phyloP scores from a whole-genome alignment of 2,888 invertebrate genomes.

The Andrena haemorrhoa region DNA sequence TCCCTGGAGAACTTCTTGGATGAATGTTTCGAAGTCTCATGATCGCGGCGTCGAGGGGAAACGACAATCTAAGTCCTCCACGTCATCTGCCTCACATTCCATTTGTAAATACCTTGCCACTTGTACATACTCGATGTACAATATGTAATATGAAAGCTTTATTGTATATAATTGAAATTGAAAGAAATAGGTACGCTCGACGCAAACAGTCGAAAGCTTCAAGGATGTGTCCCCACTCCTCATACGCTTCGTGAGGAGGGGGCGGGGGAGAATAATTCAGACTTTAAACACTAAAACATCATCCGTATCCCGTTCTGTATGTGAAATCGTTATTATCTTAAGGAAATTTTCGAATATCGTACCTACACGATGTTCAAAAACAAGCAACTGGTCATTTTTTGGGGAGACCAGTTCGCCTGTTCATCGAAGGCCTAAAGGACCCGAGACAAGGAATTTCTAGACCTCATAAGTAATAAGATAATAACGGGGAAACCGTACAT shows the following conservation, averaged over 20 bases:
- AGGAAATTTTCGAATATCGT: slow-evolving; percentile 14
- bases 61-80: slow-evolving; percentile 66
- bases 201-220: neutral
- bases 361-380: slow-evolving; percentile 22
- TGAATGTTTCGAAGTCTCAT: slow-evolving; percentile 86
- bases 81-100: slow-evolving; percentile 68
- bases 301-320: slow-evolving; percentile 3
- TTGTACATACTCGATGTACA: slow-evolving; percentile 82
- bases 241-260: neutral
- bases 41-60: slow-evolving; percentile 64
- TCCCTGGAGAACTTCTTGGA: slow-evolving; percentile 94
- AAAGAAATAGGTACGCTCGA: slow-evolving; percentile 34
- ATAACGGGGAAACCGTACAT: neutral
- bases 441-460: slow-evolving; percentile 23
- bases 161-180: slow-evolving; percentile 74
- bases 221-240: neutral
- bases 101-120: slow-evolving; percentile 72
- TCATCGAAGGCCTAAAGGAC: slow-evolving; percentile 65
- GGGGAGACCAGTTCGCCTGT: slow-evolving; percentile 38
- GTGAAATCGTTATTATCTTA: slow-evolving; percentile 23
- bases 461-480: slow-evolving; percentile 27
- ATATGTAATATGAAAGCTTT: slow-evolving; percentile 80
- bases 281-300: neutral
- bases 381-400: slow-evolving; percentile 48
- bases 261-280: neutral